Base-by-base conservation (phyloP, 64 coral and sea anemone species). In the Dendronephthya gigantea region DNA sequence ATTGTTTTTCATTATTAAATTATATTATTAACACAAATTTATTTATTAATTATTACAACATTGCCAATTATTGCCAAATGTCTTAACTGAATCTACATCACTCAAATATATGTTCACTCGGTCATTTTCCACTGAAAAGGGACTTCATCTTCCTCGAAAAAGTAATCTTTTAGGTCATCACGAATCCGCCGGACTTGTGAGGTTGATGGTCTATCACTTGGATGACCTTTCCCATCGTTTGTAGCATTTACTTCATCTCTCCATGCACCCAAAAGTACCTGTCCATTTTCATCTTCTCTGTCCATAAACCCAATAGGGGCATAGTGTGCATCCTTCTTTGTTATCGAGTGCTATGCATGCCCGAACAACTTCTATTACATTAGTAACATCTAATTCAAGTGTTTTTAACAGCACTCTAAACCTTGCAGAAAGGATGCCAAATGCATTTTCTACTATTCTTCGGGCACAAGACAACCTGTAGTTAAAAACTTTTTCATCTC, bases 151-250 rank as follows among this genome's bases (percentile, higher is more conserved):
- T 50, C 48, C 48, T 50, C 48, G 29, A 39, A 88, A 36, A 88
- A 88, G 81, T 82, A 88, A 22, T 88, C 72, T 49, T 88, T 88
- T 2, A 88, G 86, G 27, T 51, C 82, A 9, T 88, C 86, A 49
- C 86, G 86, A 40, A 88, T 28, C 50, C 81, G 68, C 81, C 86
- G 22, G 7, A 48, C 86, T 39, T 88, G 34, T 12, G 82, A 22
- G 17, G 86, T 88, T 81, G 86, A 88, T 88, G 86, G n/a, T 31
- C 86, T 29, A 22, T 15, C 48, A 88, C 69, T 34, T 88, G 70
- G 41, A 79, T 19, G 81, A 28, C 82, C 22, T 50, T 29, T 79
- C 83, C 70, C 25, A 62, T 84, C 81, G 43, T 17, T 28, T 28
- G 82, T n/a, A 30, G 45, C 12, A 86, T 82, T 70, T 87, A n/a